A percentile compares a stretch with the other conserved stretches of the same genome.
These are phyloP conservation scores for Leucania comma DNA, from an alignment of 2,888 invertebrate species.

Conservation along the genomic window DNA sequence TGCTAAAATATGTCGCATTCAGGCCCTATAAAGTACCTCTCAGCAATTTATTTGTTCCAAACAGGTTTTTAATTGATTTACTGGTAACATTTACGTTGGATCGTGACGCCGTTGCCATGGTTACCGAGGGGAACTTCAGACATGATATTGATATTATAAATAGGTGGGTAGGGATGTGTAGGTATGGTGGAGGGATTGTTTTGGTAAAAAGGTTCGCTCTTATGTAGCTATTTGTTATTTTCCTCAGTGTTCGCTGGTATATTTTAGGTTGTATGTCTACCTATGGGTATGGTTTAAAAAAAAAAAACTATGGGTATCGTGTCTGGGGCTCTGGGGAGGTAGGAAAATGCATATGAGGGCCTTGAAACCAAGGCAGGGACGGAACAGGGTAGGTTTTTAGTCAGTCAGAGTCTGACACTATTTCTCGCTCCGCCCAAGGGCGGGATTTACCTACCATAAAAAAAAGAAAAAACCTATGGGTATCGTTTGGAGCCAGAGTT, in stretches of 20 bases:
- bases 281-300: too few relatives aligned
- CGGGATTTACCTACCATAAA: too few relatives aligned
- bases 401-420: too few relatives aligned
- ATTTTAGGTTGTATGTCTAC: background rate
- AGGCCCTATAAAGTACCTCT: constrained; percentile 63
- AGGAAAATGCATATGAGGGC: too few relatives aligned
- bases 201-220: constrained; percentile 44
- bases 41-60: constrained; percentile 56
- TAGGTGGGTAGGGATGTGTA: constrained; percentile 66
- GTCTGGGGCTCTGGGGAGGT: too few relatives aligned
- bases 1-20: constrained; percentile 81
- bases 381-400: too few relatives aligned
- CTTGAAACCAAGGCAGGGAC: too few relatives aligned
- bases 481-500: too few relatives aligned
- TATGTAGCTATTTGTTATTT: constrained; percentile 10
- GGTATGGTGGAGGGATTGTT: constrained; percentile 61
- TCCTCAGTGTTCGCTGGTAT: constrained; percentile 1
- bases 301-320: too few relatives aligned
- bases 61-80: constrained; percentile 65
- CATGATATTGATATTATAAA: constrained; percentile 74
- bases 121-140: constrained; percentile 78
- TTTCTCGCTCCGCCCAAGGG: too few relatives aligned
- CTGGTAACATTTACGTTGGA: constrained; percentile 58
- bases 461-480: too few relatives aligned
- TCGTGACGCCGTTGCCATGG: constrained; percentile 76